Percentiles rank a stretch among this genome's conserved stretches.
phyloP scores from a whole-genome alignment of 2,113 vertebrate genomes.

The Syngnathus typhle region DNA sequence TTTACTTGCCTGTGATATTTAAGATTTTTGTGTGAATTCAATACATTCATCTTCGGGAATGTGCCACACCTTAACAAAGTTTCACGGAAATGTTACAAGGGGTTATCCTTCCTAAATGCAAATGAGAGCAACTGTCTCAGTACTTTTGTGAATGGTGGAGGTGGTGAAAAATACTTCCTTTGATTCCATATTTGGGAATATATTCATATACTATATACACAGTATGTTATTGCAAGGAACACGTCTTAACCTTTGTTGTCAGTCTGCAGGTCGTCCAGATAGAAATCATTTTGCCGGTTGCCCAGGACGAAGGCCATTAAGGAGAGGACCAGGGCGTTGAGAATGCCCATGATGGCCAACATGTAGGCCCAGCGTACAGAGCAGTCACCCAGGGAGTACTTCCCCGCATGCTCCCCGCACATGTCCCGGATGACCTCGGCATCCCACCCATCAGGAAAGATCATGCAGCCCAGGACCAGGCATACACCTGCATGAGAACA shows the following conservation, averaged over 20 bases:
- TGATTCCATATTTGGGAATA: not conserved
- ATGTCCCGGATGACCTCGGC: constrained; percentile 91
- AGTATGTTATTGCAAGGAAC: not conserved
- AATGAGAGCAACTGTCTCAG: not conserved
- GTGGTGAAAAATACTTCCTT: not conserved
- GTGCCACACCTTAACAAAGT: too few relatives aligned
- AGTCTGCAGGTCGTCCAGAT: constrained; percentile 89
- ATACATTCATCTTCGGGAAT: too few relatives aligned
- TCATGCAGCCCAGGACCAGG: constrained; percentile 95
- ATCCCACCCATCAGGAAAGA: constrained; percentile 96
- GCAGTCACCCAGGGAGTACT: constrained; percentile 90
- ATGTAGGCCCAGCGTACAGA: constrained; percentile 96
- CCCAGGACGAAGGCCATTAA: constrained; percentile 95
- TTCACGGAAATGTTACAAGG: not conserved
- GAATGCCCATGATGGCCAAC: constrained; percentile 93
- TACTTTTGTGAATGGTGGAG: not conserved
- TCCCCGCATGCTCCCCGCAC: constrained; percentile 92
- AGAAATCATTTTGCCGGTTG: constrained; percentile 93
- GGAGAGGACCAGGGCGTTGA: constrained; percentile 94
- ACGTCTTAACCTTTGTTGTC: constrained; percentile 84
- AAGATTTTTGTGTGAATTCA: not conserved
- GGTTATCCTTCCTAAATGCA: not conserved
- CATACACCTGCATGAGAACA: constrained; percentile 79
- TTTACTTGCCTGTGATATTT: not conserved
- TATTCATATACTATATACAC: not conserved